Evolutionary conservation across 1,140 invertebrate species (phyloP).

Genomic region (Anastrepha obliqua): DNA sequence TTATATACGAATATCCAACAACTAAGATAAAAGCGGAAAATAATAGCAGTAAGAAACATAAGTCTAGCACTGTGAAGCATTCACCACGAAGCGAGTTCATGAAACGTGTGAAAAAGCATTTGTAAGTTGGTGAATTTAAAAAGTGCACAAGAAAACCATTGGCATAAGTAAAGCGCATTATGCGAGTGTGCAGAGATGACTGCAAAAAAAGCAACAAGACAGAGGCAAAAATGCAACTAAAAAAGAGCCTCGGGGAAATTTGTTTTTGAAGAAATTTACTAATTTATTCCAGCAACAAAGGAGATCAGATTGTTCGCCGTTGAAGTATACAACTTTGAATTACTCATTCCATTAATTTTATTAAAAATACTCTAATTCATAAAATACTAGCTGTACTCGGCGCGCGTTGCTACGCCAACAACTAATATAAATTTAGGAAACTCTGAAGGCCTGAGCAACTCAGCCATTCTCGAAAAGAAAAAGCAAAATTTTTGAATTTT

Average conservation of each 20-base stretch:
- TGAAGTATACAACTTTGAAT: background rate
- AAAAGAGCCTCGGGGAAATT: background rate
- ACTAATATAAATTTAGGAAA: too few species aligned
- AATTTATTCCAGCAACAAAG: background rate
- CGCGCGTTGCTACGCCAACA: too few species aligned
- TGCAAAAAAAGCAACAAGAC: background rate
- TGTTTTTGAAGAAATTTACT: background rate
- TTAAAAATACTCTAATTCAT: background rate
- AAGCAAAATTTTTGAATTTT: background rate
- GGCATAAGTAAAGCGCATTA: slow-evolving; percentile 18
- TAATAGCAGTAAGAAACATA: background rate
- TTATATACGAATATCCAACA: slow-evolving; percentile 36
- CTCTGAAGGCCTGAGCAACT: too few species aligned
- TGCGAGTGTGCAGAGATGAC: background rate
- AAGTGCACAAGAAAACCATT: slow-evolving; percentile 24
- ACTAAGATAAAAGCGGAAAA: background rate
- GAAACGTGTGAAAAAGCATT: slow-evolving; percentile 33
- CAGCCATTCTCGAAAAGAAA: too few species aligned
- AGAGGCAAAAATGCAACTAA: too few species aligned
- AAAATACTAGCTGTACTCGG: background rate
- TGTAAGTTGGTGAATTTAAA: slow-evolving; percentile 22
- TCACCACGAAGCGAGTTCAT: slow-evolving; percentile 13
- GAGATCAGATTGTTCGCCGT: background rate
- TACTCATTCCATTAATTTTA: background rate
- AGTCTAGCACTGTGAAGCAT: background rate